Base-by-base conservation (phyloP, 92 coral and sea anemone genomes). In the Diadumene lineata region DNA sequence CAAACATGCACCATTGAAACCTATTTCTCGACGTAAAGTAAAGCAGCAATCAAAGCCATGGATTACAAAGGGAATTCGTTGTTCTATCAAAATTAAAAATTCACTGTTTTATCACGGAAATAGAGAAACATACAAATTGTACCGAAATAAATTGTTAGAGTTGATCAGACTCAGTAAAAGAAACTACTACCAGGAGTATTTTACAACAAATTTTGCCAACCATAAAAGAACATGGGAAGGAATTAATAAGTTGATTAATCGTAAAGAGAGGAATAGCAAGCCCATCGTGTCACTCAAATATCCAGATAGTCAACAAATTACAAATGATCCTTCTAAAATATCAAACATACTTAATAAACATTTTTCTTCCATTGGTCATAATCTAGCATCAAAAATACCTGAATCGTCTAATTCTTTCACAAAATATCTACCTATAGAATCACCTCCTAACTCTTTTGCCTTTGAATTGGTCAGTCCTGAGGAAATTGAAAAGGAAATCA, bases 1-100 rank as follows among this genome's bases (percentile, higher is more conserved):
- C 38, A 75, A 70, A 51, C 75, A 74, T 75, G 79, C 82, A 24
- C 82, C 85, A 4, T 38, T 75, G 23, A 79, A 79, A 79, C 69
- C 62, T 0, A 58, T 70, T 0, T 75, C 90, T 9, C 56, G 68
- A 64, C 67, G 90, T 57, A 75, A 75, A 69, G 30, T 68, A 13
- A 85, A 75, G 62, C 85, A 81, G 64, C 56, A 80, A 15, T 74
- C 79, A 15, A 79, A 85, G 64, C 84, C 84, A 18, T 78, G 88
- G 88, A 84, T 84, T 77, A 61, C 88, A 50, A 38, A 64, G 19
- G 83, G 88, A 34, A 16, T 83, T 25, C 53, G 51, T 16, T 68
- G 53, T 46, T 83, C 88, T 29, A 82, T 76, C 23, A 82, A 62
- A 67, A 53, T 68, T 3, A 82, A 76, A 60, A 76, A 82, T 30